Percentiles rank a stretch among this genome's conserved stretches.
Evolutionary conservation across 2,113 vertebrate genomes (phyloP).

Genomic region (Sapayoa aenigma): DNA sequence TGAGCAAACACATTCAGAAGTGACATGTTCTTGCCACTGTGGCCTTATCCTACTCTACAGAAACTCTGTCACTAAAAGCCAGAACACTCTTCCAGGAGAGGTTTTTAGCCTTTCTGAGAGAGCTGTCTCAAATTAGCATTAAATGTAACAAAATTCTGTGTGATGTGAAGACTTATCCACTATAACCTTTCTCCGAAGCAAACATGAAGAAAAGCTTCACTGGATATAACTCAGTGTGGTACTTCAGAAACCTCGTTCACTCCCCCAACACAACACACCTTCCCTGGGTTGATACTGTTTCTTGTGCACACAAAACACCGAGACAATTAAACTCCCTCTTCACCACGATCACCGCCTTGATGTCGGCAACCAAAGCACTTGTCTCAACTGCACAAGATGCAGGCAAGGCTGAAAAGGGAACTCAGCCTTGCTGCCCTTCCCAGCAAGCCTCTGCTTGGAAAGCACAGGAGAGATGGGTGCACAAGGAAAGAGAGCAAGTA

Average conservation of each 20-base stretch:
- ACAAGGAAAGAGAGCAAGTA: not conserved
- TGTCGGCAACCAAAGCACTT: not conserved
- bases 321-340: not conserved
- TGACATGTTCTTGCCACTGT: not conserved
- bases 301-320: not conserved
- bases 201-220: not conserved
- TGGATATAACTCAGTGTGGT: not conserved
- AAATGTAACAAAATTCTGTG: not conserved
- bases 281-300: not conserved
- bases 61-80: not conserved
- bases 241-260: not conserved
- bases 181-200: not conserved
- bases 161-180: not conserved
- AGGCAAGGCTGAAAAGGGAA: not conserved
- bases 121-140: not conserved
- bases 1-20: not conserved
- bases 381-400: not conserved
- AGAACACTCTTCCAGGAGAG: not conserved
- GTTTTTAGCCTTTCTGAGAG: not conserved
- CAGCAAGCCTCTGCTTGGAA: not conserved
- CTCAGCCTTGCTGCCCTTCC: not conserved
- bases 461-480: not conserved
- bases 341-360: accelerated
- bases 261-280: not conserved
- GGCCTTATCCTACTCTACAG: not conserved